Conservation (phyloP, 1,140 invertebrate genomes). For the Ruditapes philippinarum region DNA sequence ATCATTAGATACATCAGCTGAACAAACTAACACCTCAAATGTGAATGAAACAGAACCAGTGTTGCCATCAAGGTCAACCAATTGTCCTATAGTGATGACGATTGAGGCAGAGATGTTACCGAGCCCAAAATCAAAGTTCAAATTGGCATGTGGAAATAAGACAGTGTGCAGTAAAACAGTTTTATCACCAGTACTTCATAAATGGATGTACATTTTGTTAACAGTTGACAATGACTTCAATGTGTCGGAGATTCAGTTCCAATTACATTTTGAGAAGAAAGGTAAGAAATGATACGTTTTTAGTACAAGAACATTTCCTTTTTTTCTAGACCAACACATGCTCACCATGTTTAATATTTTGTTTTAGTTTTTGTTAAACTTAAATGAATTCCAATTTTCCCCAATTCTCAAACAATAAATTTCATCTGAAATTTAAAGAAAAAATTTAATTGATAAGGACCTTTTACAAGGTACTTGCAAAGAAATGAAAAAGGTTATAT, state of each 20-base stretch:
- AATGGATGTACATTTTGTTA: conserved; percentile 43
- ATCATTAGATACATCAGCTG: not conserved
- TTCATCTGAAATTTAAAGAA: too few species aligned
- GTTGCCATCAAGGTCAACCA: not conserved
- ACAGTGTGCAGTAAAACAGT: conserved; percentile 12
- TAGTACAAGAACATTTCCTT: too few species aligned
- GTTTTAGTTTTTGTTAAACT: too few species aligned
- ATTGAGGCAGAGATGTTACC: conserved; percentile 23
- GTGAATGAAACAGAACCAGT: not conserved
- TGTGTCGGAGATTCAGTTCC: conserved; percentile 57
- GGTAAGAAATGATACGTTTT: too few species aligned
- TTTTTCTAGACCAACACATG: too few species aligned
- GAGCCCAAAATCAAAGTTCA: not conserved
- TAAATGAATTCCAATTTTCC: too few species aligned
- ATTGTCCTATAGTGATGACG: conserved; percentile 23
- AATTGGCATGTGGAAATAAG: conserved; percentile 21
- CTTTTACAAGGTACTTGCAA: too few species aligned
- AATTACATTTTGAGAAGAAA: conserved; percentile 40
- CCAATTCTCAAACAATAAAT: too few species aligned
- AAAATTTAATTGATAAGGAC: too few species aligned
- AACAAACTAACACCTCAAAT: not conserved
- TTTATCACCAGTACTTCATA: conserved; percentile 4
- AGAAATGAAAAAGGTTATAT: too few species aligned
- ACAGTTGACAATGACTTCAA: conserved; percentile 27
- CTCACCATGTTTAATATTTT: too few species aligned